Evolutionary conservation across 92 coral and sea anemone genomes (phyloP).

Genomic region (Epizoanthus ramosus): DNA sequence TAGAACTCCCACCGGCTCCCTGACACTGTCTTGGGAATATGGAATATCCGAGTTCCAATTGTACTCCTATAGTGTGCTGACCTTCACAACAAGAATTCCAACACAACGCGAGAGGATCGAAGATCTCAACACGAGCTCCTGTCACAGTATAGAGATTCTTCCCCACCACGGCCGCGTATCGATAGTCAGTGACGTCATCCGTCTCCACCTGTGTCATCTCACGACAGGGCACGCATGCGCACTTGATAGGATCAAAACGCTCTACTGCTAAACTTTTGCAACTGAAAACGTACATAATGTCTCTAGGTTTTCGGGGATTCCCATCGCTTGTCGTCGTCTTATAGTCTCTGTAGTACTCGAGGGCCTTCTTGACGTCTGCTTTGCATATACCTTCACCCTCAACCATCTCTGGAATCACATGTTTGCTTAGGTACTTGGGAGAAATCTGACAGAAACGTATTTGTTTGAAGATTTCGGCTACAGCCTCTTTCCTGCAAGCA

Average conservation of each 20-base stretch:
- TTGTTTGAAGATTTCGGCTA: conserved; percentile 74
- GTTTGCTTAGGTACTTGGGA: conserved; percentile 58
- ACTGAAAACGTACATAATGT: conserved; percentile 71
- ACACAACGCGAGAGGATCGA: conserved; percentile 58
- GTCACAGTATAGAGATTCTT: conserved; percentile 71
- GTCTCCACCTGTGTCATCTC: conserved; percentile 63
- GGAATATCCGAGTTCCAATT: no score
- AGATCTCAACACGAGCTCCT: conserved; percentile 70
- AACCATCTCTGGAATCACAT: conserved; percentile 77
- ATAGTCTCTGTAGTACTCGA: conserved; percentile 61
- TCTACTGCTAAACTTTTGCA: conserved; percentile 70
- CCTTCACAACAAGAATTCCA: conserved; percentile 83
- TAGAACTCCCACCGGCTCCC: no score
- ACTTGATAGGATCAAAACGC: conserved; percentile 71
- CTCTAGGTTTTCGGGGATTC: conserved; percentile 54
- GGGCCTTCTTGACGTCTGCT: conserved; percentile 69
- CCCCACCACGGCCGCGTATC: conserved; percentile 81
- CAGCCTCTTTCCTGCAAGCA: conserved; percentile 53
- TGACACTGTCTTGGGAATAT: no score
- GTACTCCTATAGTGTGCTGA: conserved; percentile 4
- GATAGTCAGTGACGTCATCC: conserved; percentile 62
- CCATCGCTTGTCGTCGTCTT: conserved; percentile 37
- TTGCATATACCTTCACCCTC: conserved; percentile 74
- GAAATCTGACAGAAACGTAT: conserved; percentile 84
- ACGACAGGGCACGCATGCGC: conserved; percentile 72